These are phyloP conservation scores for Phyllopteryx taeniolatus DNA, from an alignment of 2,113 vertebrate species.

Conservation along the genomic window DNA sequence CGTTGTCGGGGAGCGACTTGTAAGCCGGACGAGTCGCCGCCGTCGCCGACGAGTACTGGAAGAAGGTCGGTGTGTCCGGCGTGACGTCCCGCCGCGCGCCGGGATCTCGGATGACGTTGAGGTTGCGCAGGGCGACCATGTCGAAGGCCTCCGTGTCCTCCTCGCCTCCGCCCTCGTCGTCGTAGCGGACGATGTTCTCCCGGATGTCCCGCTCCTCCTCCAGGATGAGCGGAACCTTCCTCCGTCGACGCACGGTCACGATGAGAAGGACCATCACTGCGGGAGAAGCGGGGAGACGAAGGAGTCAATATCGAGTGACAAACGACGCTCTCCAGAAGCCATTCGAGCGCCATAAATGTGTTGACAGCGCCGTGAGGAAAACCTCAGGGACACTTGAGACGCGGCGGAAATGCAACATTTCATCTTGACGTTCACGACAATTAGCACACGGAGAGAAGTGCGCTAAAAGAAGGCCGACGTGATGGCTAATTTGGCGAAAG, in stretches of 20 bases:
- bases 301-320: slow-evolving; percentile 21
- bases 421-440: background rate
- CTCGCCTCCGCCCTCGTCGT: slow-evolving; percentile 94
- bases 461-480: background rate
- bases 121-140: slow-evolving; percentile 91
- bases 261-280: slow-evolving; percentile 90
- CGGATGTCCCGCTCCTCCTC: slow-evolving; percentile 91
- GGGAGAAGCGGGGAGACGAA: slow-evolving; percentile 25
- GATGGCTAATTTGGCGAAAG: background rate
- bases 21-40: slow-evolving; percentile 68
- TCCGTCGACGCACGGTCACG: slow-evolving; percentile 84
- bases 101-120: slow-evolving; percentile 84
- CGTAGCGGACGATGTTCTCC: slow-evolving; percentile 94
- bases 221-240: slow-evolving; percentile 91
- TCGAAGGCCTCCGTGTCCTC: slow-evolving; percentile 97
- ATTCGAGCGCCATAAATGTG: background rate
- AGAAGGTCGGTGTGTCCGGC: slow-evolving; percentile 86
- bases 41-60: slow-evolving; percentile 60
- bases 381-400: background rate
- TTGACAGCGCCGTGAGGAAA: background rate
- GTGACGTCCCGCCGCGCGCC: slow-evolving; percentile 87
- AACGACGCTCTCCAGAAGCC: background rate
- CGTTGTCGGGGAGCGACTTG: slow-evolving; percentile 88
- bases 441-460: background rate
- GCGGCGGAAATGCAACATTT: background rate